A percentile compares a stretch with the other conserved stretches of the same genome.
Conservation (phyloP, 2,797 vertebrate species). For the Moxostoma hubbsi region DNA sequence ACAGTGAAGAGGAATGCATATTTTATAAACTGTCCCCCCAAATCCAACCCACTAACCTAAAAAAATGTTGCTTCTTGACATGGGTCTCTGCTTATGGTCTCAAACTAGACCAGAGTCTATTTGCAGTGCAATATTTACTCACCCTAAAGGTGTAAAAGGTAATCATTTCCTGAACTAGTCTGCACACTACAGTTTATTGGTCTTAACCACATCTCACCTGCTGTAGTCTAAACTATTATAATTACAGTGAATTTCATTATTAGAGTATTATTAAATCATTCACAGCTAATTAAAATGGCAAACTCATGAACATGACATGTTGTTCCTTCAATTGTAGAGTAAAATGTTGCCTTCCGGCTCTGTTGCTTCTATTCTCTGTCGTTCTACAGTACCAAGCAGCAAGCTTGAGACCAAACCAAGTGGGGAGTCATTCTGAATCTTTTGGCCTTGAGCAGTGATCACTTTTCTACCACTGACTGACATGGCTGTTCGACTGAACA, state of each 20-base stretch:
- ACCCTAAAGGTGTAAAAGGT: background rate
- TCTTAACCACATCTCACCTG: background rate
- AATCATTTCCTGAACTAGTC: constrained; percentile 11
- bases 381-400: constrained; percentile 22
- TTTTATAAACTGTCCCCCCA: too few relatives aligned
- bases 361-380: constrained; percentile 27
- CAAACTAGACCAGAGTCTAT: background rate
- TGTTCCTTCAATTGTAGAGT: constrained; percentile 18
- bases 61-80: background rate
- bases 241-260: background rate
- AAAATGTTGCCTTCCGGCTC: constrained; percentile 21
- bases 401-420: constrained; percentile 32
- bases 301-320: constrained; percentile 10
- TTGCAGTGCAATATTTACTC: background rate
- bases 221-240: background rate
- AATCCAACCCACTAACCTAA: too few relatives aligned
- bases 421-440: constrained; percentile 45
- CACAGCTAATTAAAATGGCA: background rate
- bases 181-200: background rate
- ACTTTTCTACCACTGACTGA: constrained; percentile 34
- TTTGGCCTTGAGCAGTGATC: constrained; percentile 34
- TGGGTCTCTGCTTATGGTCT: background rate
- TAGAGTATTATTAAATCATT: background rate
- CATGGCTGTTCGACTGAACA: constrained; percentile 9
- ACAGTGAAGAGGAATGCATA: too few relatives aligned